A percentile compares a stretch with the other conserved stretches of the same genome.
Conservation (phyloP, 1,140 invertebrate genomes). For the Ips typographus region DNA sequence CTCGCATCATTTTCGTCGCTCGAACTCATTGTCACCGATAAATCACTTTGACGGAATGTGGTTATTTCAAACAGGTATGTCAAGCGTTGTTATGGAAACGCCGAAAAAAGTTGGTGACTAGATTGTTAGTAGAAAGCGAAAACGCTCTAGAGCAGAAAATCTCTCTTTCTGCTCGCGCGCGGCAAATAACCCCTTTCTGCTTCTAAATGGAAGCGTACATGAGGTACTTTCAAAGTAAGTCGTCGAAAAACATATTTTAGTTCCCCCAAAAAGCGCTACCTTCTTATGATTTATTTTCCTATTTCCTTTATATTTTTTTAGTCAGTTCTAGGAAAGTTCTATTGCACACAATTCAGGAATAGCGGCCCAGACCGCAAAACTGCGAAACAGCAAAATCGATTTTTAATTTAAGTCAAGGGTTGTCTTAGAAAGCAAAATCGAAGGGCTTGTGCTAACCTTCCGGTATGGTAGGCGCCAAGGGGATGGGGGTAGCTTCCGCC, state of each 20-base stretch:
- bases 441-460: conserved; percentile 34
- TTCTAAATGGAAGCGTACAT: no score
- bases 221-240: no score
- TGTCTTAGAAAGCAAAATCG: conserved; percentile 32
- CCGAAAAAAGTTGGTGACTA: no score
- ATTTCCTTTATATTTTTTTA: background rate
- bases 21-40: no score
- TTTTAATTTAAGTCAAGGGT: conserved; percentile 18
- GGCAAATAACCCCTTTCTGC: no score
- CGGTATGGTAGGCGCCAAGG: conserved; percentile 21
- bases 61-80: no score
- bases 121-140: no score
- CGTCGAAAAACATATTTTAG: background rate
- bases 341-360: background rate
- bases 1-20: no score
- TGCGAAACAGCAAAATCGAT: conserved; percentile 8
- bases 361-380: background rate
- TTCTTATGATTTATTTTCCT: background rate
- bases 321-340: background rate
- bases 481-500: conserved; percentile 22
- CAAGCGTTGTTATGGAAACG: no score
- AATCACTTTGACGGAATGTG: no score
- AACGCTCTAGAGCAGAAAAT: no score
- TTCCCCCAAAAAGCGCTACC: background rate
- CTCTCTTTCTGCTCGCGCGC: no score